Base-by-base conservation (phyloP, 1,140 invertebrate species). In the Myzus persicae region DNA sequence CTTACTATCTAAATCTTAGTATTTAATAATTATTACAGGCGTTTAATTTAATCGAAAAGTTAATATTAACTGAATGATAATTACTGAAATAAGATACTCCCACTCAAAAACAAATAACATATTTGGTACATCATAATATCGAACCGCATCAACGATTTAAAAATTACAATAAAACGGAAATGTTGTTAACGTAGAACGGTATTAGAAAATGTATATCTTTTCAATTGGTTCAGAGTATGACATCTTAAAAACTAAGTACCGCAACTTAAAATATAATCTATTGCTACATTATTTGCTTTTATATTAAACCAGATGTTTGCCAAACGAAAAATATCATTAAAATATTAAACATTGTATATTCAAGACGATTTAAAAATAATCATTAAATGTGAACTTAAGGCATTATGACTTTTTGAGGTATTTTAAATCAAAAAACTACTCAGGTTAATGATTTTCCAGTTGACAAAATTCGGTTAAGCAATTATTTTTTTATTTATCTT, bases 401-500 rank as follows among this genome's bases (percentile, higher is more conserved):
- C 22, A 24, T 82, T 76, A 76, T 76, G 31, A 76, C 31, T 18
- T 38, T 82, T 38, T 38, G 36, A 82, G n/a, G 36, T 82, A 82
- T 36, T 38, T 82, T 38, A 24, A 6, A 24, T 82, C n/a, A 82
- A 85, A 31, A 85, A 85, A 44, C 82, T 40, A 48, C 85, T 36
- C 44, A 51, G 5, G 26, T 38, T 51, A 89, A 51, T 89, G 18
- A 51, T 51, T 89, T 88, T 88, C 31, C 44, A 26, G 38, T 82
- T 82, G 38, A 24, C 9, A 20, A 87, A 44, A 87, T 44, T 44
- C 42, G 14, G 84, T 87, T 87, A 87, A 44, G 26, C 31, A n/a
- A 87, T 87, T 87, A 87, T 31, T 87, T 31, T 87, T 44, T 87
- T 44, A 84, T 84, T 84, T 87, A 44, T 87, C 42, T 87, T 44